Evolutionary conservation across 2,888 invertebrate species (phyloP).

Genomic region (Papilio protenor): DNA sequence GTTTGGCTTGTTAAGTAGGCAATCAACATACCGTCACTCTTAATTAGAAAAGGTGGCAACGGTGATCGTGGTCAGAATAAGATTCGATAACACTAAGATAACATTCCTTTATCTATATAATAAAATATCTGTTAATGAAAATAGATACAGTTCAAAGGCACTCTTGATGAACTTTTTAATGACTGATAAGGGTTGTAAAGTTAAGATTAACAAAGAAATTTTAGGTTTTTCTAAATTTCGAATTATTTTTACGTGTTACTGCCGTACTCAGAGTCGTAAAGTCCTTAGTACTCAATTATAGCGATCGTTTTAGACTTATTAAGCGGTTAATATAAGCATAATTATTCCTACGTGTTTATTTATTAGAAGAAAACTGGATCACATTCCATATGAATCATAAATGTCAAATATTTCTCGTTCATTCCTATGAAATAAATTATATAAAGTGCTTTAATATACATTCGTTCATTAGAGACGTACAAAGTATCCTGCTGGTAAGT

Average conservation of each 20-base stretch:
- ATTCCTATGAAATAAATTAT: slow-evolving; percentile 54
- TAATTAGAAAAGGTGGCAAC: slow-evolving; percentile 71
- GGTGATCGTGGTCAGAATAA: slow-evolving; percentile 51
- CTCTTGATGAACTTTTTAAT: background rate
- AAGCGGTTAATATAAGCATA: no score
- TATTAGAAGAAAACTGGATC: background rate
- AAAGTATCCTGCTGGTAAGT: slow-evolving; percentile 70
- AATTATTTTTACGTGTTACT: background rate
- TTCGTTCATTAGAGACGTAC: slow-evolving; percentile 58
- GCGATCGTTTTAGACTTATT: no score
- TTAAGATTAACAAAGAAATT: background rate
- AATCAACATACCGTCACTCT: slow-evolving; percentile 80
- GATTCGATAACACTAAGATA: slow-evolving; percentile 28
- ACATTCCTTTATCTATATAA: slow-evolving; percentile 12
- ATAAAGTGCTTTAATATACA: slow-evolving; percentile 57
- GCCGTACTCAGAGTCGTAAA: background rate
- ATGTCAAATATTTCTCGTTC: slow-evolving; percentile 45
- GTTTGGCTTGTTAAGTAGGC: slow-evolving; percentile 74
- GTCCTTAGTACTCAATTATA: no score
- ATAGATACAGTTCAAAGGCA: background rate
- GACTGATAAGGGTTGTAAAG: background rate
- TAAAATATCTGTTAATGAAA: background rate
- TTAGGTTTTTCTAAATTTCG: background rate
- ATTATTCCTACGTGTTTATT: background rate
- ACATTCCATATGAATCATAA: slow-evolving; percentile 13